These are phyloP conservation scores for Caracal caracal DNA, from an alignment of 2,113 vertebrate species.

Conservation along the genomic window DNA sequence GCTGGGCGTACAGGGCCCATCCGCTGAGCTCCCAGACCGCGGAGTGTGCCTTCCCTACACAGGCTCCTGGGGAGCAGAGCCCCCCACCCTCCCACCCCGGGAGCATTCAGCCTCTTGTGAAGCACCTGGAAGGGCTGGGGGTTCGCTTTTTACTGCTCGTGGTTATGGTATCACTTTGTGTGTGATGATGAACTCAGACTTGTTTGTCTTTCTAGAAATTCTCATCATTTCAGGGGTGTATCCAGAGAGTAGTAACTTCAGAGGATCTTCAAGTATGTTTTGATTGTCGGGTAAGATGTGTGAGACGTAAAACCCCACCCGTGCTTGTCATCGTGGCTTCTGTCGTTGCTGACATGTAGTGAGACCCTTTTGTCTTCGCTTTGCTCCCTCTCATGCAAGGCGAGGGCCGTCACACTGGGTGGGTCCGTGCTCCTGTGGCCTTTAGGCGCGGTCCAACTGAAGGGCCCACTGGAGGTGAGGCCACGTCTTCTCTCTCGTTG, in stretches of 20 bases:
- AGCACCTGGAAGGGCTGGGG: neutral
- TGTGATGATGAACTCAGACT: neutral
- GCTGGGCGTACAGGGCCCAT: neutral
- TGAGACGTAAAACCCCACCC: neutral
- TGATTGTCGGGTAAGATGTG: neutral
- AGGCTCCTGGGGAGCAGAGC: neutral
- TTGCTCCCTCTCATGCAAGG: rapidly evolving
- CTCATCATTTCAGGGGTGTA: neutral
- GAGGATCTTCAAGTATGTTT: neutral
- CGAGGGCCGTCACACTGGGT: neutral
- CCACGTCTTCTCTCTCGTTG: neutral
- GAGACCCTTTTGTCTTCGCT: neutral
- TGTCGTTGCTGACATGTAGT: neutral
- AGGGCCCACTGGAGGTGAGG: neutral
- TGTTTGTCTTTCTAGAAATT: neutral
- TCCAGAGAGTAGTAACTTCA: neutral
- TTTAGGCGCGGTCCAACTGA: neutral
- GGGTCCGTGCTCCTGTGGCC: rapidly evolving
- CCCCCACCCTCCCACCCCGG: neutral
- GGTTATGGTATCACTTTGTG: neutral
- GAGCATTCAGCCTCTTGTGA: neutral
- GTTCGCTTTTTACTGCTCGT: neutral
- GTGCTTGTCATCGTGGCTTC: neutral
- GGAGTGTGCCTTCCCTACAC: rapidly evolving
- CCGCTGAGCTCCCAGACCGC: rapidly evolving